These are phyloP conservation scores for Anoplopoma fimbria DNA, from an alignment of 2,113 vertebrate genomes.

Conservation along the genomic window DNA sequence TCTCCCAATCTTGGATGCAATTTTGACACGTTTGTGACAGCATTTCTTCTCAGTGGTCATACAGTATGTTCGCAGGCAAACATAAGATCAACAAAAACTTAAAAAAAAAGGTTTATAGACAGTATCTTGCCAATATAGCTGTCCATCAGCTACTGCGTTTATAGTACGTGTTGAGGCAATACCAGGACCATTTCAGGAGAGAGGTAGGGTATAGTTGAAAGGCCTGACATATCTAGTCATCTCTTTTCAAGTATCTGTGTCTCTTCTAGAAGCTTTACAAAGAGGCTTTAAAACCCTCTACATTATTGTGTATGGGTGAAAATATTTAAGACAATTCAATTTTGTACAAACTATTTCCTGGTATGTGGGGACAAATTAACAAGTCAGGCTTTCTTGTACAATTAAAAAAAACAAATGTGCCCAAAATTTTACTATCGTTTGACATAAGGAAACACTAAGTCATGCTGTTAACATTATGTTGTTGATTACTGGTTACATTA, in stretches of 20 bases:
- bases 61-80: constrained; percentile 32
- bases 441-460: background rate
- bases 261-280: background rate
- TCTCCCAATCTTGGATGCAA: constrained; percentile 60
- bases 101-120: constrained; percentile 14
- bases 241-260: background rate
- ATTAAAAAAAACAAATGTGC: background rate
- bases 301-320: no score
- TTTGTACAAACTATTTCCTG: background rate
- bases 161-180: background rate
- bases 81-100: constrained; percentile 41
- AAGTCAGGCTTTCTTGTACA: no score
- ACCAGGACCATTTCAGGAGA: constrained; percentile 16
- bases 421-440: background rate
- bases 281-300: background rate
- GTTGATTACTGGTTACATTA: constrained; percentile 2
- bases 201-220: background rate
- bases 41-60: constrained; percentile 46
- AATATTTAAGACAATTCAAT: background rate
- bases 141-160: constrained; percentile 9
- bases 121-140: constrained; percentile 25
- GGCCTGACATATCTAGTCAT: background rate
- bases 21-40: constrained; percentile 68
- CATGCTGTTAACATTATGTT: background rate
- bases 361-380: no score